Percentiles rank a stretch among this genome's conserved stretches.
phyloP scores from a whole-genome alignment of 2,888 invertebrate genomes.

The Dermolepida albohirtum region DNA sequence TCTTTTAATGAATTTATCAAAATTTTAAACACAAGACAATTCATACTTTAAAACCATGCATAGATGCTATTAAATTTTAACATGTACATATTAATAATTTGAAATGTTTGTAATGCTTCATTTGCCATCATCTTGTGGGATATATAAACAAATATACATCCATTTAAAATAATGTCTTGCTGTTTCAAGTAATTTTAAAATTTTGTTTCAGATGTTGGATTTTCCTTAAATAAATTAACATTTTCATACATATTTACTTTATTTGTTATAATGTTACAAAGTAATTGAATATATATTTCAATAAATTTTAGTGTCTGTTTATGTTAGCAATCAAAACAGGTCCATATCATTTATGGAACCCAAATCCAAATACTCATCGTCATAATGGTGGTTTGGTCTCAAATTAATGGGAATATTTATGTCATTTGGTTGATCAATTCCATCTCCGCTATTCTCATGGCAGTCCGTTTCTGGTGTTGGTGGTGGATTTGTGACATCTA shows the following conservation, averaged over 20 bases:
- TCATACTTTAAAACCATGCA: no score
- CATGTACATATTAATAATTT: no score
- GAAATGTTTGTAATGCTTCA: no score
- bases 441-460: slow-evolving; percentile 73
- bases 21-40: no score
- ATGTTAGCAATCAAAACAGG: slow-evolving; percentile 55
- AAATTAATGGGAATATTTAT: slow-evolving; percentile 35
- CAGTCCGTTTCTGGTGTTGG: slow-evolving; percentile 85
- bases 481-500: slow-evolving; percentile 78
- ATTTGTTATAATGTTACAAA: slow-evolving; percentile 19
- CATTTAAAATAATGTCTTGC: no score
- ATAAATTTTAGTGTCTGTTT: slow-evolving; percentile 25
- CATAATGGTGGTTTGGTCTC: slow-evolving; percentile 66
- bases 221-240: slow-evolving; percentile 63
- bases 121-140: no score
- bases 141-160: no score
- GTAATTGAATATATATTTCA: slow-evolving; percentile 32
- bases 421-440: slow-evolving; percentile 53
- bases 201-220: slow-evolving; percentile 68
- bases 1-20: no score
- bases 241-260: slow-evolving; percentile 7
- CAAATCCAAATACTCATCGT: slow-evolving; percentile 79
- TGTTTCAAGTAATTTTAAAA: not conserved
- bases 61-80: no score
- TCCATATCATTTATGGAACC: slow-evolving; percentile 70